phyloP scores from a whole-genome alignment of 1,140 invertebrate species.

The Frieseomelitta varia region DNA sequence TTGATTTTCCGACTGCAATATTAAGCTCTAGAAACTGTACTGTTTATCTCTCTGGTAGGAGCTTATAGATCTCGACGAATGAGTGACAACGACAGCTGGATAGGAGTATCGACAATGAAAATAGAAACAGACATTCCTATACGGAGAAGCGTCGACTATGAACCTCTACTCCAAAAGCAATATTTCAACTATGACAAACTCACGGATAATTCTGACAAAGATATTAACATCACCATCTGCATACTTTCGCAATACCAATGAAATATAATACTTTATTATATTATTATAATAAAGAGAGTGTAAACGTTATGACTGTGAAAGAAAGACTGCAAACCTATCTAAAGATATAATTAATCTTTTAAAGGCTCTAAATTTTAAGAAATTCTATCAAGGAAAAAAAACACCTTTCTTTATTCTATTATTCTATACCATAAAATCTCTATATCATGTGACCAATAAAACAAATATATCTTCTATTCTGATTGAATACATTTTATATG shows the following conservation, averaged over 20 bases:
- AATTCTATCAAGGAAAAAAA: no score
- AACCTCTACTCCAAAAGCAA: background rate
- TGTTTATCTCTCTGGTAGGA: conserved; percentile 27
- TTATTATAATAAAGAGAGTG: background rate
- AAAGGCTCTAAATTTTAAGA: no score
- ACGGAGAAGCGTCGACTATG: background rate
- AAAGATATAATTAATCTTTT: no score
- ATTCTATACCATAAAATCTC: no score
- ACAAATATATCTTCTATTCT: no score
- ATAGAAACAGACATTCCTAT: conserved; percentile 67
- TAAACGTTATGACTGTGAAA: no score
- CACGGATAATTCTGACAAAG: background rate
- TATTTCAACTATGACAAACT: background rate
- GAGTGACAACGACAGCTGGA: conserved; percentile 77
- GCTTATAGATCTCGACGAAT: conserved; percentile 56
- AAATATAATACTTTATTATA: background rate
- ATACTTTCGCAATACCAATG: background rate
- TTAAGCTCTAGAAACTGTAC: conserved; percentile 22
- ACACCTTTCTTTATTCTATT: no score
- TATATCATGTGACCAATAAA: no score
- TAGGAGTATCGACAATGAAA: conserved; percentile 71
- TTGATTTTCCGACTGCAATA: conserved; percentile 35
- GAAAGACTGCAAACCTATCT: no score
- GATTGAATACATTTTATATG: no score
- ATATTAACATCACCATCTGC: background rate